A percentile compares a stretch with the other conserved stretches of the same genome.
These are phyloP conservation scores for Melanargia galathea DNA, from an alignment of 2,888 invertebrate genomes.

Conservation along the genomic window DNA sequence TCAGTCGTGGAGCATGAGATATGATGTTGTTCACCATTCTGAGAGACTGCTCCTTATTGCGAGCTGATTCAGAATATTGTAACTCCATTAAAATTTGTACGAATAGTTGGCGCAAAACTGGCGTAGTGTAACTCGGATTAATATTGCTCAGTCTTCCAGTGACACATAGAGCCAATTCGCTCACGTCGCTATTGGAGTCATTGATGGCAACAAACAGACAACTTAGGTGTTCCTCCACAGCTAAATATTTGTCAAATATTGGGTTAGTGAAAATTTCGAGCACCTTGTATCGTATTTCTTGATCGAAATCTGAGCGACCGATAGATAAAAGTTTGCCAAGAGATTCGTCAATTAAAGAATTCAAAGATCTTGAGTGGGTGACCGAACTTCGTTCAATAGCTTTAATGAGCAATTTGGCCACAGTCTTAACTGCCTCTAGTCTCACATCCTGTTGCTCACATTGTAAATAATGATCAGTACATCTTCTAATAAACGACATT, in stretches of 20 bases:
- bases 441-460: slow-evolving; percentile 95
- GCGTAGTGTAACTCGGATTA: slow-evolving; percentile 99
- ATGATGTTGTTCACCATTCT: slow-evolving; percentile 97
- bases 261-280: slow-evolving; percentile 93
- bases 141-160: slow-evolving; percentile 95
- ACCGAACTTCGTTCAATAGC: slow-evolving; percentile 86
- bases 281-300: slow-evolving; percentile 96
- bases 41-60: slow-evolving; percentile 98
- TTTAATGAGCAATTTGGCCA: slow-evolving; percentile 92
- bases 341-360: slow-evolving; percentile 95
- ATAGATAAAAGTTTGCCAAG: slow-evolving; percentile 94
- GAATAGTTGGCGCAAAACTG: slow-evolving; percentile 94
- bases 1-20: slow-evolving; percentile 95
- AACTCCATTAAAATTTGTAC: slow-evolving; percentile 96
- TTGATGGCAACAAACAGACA: slow-evolving; percentile 96
- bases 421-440: slow-evolving; percentile 96
- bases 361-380: slow-evolving; percentile 90
- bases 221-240: slow-evolving; percentile 96
- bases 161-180: slow-evolving; percentile 95
- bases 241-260: slow-evolving; percentile 95
- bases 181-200: slow-evolving; percentile 97
- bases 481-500: slow-evolving; percentile 95
- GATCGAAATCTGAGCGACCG: slow-evolving; percentile 97
- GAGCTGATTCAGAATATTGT: slow-evolving; percentile 96
- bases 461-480: slow-evolving; percentile 94